phyloP scores from a whole-genome alignment of 1,140 invertebrate species.

The Panulirus ornatus region DNA sequence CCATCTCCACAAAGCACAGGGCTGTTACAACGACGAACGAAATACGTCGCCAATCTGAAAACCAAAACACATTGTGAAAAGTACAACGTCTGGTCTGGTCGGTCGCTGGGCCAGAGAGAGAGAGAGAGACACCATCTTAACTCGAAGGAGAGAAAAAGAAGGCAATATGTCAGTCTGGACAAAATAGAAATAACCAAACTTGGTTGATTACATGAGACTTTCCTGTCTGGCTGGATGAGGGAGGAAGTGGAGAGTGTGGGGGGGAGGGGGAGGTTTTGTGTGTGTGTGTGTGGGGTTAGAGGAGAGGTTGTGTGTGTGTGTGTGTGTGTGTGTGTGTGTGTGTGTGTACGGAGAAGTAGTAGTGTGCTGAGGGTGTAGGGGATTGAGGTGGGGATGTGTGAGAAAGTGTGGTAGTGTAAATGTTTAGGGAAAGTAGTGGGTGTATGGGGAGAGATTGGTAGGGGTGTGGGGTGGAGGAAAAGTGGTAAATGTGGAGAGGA shows the following conservation, averaged over 20 bases:
- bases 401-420: too few relatives aligned
- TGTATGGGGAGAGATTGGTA: not conserved
- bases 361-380: not conserved
- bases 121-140: not conserved
- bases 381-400: not conserved
- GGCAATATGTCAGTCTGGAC: slow-evolving; percentile 28
- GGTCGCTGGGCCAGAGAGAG: too few relatives aligned
- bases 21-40: too few relatives aligned
- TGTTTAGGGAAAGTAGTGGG: too few relatives aligned
- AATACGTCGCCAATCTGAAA: too few relatives aligned
- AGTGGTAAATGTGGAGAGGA: too few relatives aligned
- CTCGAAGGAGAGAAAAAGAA: not conserved
- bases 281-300: not conserved
- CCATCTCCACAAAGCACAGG: too few relatives aligned
- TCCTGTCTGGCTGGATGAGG: slow-evolving; percentile 24
- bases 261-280: not conserved
- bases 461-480: not conserved
- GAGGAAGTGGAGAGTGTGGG: not conserved
- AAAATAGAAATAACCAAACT: slow-evolving; percentile 44
- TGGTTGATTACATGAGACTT: slow-evolving; percentile 48
- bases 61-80: too few relatives aligned
- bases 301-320: not conserved
- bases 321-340: not conserved
- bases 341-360: too few relatives aligned
- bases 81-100: too few relatives aligned